phyloP scores from a whole-genome alignment of 1,140 invertebrate species.

The Melipona quadrifasciata region DNA sequence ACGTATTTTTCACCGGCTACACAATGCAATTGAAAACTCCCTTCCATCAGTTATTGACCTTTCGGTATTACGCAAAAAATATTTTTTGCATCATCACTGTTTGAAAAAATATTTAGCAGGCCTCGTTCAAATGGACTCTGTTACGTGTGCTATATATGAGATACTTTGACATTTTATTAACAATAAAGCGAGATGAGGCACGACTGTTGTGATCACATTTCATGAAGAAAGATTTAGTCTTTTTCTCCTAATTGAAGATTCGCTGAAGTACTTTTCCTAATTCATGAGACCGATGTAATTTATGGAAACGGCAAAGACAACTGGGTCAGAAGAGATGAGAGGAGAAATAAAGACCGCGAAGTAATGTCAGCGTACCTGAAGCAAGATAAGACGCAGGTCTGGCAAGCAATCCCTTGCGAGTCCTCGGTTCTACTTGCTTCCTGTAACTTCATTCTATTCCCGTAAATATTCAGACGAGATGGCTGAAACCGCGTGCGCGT shows the following conservation, averaged over 20 bases:
- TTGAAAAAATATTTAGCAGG: no score
- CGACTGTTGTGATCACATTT: no score
- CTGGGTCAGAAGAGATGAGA: background rate
- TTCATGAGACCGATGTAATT: conserved; percentile 16
- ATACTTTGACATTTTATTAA: no score
- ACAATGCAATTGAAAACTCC: no score
- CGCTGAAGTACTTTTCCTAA: background rate
- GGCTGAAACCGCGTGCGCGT: background rate
- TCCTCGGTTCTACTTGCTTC: conserved; percentile 57
- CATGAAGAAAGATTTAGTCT: no score
- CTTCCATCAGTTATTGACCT: no score
- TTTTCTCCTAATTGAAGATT: background rate
- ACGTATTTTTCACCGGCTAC: no score
- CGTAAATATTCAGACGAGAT: conserved; percentile 63
- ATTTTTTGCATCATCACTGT: no score
- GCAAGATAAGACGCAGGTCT: conserved; percentile 30
- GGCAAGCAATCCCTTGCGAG: conserved; percentile 57
- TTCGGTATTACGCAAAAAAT: no score
- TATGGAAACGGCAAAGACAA: background rate
- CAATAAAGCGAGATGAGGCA: no score
- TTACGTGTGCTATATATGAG: no score
- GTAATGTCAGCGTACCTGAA: conserved; percentile 43
- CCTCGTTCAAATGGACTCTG: no score
- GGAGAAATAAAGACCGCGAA: conserved; percentile 27
- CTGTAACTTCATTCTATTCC: conserved; percentile 61